Base-by-base conservation (phyloP, 1,140 invertebrate genomes). In the Lepidurus apus region DNA sequence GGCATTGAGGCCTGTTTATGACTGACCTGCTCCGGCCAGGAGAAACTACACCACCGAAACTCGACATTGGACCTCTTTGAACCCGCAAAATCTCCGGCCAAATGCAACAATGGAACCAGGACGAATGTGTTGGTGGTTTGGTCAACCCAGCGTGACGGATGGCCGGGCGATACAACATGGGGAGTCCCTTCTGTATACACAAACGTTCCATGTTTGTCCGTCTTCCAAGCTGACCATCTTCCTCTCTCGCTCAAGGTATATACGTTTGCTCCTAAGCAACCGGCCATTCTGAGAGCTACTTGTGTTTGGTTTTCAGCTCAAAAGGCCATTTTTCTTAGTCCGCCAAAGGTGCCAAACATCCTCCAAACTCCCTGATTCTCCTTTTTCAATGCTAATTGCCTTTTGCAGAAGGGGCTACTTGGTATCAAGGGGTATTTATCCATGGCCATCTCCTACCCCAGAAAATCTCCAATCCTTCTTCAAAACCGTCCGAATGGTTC, bases 131-230 rank as follows among this genome's bases (percentile, higher is more conserved):
- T 65, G 21, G 53, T 65, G 53, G 53, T 65, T 65, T 21, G 53
- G 53, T 65, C 17, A 65, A 65, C 53, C 53, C 53, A 65, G 53
- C 53, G 53, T 65, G 53, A 65, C 53, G 53, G 53, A 65, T 65
- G 53, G n/a, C 53, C 53, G 21, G 34, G 53, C 53, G 21, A 65
- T 65, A n/a, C 53, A 65, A 65, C 13, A 65, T 65, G 53, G 53
- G 53, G 53, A 65, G 53, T 65, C n/a, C 53, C 34, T 34, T 65
- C 53, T 21, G 8, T 17, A 17, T 65, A 65, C 21, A 65, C 53
- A 65, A 65, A 65, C 53, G 53, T 65, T 34, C 53, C 53, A 65
- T 65, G 53, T 21, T 65, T 47, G 8, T 65, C 53, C 53, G 26
- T 65, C 53, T 34, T 34, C 34, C 53, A 65, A 9, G 53, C 13